These are phyloP conservation scores for Oscheius onirici DNA, from an alignment of 2,888 invertebrate genomes.

Conservation along the genomic window DNA sequence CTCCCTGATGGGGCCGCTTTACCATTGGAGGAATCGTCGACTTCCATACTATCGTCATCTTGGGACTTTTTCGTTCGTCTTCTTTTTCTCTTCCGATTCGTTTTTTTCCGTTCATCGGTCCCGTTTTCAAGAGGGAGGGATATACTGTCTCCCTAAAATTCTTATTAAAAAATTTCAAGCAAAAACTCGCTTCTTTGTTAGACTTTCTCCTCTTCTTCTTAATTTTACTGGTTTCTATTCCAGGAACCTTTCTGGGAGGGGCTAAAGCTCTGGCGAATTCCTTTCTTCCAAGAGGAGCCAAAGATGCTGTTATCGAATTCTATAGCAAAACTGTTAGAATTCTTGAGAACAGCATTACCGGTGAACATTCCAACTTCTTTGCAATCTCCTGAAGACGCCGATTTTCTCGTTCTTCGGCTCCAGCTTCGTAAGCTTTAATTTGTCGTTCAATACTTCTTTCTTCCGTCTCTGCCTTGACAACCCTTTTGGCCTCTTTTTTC, in stretches of 20 bases:
- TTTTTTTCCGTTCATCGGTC: not conserved
- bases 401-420: constrained; percentile 1
- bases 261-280: not conserved
- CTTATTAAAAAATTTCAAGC: too few species aligned
- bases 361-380: constrained; percentile 5
- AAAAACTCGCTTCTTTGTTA: too few species aligned
- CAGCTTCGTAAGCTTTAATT: not conserved
- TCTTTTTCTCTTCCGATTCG: not conserved
- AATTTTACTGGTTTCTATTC: too few species aligned
- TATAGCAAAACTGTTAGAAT: not conserved
- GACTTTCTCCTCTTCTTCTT: too few species aligned
- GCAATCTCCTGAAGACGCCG: not conserved
- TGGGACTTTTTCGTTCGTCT: not conserved
- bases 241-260: not conserved
- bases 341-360: too few species aligned
- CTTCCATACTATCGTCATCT: constrained; percentile 19
- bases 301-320: not conserved
- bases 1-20: constrained; percentile 15
- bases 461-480: not conserved
- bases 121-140: too few species aligned
- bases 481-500: not conserved
- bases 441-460: not conserved
- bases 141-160: too few species aligned
- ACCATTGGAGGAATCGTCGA: constrained; percentile 18
- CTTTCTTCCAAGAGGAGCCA: not conserved